Evolutionary conservation across 2,113 vertebrate genomes (phyloP).

Genomic region (Turdus rufiventris): DNA sequence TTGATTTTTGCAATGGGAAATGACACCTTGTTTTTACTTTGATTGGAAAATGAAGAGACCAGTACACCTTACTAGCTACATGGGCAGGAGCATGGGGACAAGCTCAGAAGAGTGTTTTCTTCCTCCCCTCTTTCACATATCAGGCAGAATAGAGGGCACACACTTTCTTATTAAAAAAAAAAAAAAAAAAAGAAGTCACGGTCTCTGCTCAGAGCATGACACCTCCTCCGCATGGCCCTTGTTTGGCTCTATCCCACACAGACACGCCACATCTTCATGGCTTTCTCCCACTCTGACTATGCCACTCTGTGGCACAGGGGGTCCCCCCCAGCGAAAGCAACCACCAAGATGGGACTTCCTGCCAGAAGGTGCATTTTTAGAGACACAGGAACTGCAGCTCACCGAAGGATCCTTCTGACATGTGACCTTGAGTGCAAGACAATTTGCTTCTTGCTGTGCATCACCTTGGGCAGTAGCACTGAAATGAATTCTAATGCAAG

Average conservation of each 20-base stretch:
- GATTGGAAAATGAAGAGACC: background rate
- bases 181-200: background rate
- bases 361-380: background rate
- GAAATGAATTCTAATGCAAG: background rate
- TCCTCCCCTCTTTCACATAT: background rate
- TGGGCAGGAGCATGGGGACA: background rate
- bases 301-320: rapidly evolving
- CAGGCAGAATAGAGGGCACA: background rate
- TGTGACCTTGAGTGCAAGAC: background rate
- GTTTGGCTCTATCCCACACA: background rate
- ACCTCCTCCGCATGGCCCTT: rapidly evolving
- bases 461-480: background rate
- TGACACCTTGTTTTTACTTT: background rate
- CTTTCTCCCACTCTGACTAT: background rate
- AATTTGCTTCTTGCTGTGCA: background rate
- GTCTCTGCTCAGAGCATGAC: background rate
- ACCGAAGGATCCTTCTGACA: background rate
- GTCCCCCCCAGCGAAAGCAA: background rate
- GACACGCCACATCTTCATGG: background rate
- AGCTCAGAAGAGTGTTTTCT: background rate
- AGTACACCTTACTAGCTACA: background rate
- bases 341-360: background rate
- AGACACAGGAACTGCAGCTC: background rate
- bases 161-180: background rate
- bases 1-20: background rate